Conservation (phyloP, 2,797 vertebrate genomes). For the Channa striata region DNA sequence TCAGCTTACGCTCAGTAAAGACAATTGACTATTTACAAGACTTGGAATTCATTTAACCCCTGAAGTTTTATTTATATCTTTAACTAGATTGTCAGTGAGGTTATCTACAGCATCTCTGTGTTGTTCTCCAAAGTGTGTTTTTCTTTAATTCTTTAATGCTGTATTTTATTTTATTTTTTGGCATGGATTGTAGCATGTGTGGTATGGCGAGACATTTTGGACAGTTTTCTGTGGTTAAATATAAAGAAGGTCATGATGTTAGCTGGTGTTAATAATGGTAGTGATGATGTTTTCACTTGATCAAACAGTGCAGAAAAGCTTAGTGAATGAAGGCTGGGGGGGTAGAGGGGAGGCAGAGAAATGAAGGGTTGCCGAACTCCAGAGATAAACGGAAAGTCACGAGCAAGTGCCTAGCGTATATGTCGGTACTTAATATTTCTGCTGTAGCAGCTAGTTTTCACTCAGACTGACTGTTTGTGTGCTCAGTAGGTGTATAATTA, state of each 20-base stretch:
- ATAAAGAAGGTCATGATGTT: background rate
- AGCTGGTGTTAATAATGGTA: background rate
- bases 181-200: background rate
- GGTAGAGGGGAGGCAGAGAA: constrained; percentile 10
- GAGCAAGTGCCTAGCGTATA: too few relatives aligned
- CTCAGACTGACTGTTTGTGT: background rate
- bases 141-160: constrained; percentile 12
- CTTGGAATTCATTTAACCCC: constrained; percentile 16
- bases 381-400: background rate
- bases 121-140: constrained; percentile 48
- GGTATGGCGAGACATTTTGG: constrained; percentile 4
- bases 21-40: constrained; percentile 1
- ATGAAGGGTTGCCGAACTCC: constrained; percentile 5
- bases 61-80: constrained; percentile 27
- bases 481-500: background rate
- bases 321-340: constrained; percentile 16
- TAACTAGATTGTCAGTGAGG: constrained; percentile 17
- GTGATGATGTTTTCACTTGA: background rate
- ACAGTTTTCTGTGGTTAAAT: constrained; percentile 4
- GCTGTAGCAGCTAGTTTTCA: too few relatives aligned
- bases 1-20: background rate
- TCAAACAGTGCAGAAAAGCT: constrained; percentile 15
- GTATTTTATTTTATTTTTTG: constrained; percentile 4
- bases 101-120: constrained; percentile 1
- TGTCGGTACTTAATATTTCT: too few relatives aligned